These are phyloP conservation scores for Xiphorhynchus elegans DNA, from an alignment of 2,113 vertebrate genomes.

Conservation along the genomic window DNA sequence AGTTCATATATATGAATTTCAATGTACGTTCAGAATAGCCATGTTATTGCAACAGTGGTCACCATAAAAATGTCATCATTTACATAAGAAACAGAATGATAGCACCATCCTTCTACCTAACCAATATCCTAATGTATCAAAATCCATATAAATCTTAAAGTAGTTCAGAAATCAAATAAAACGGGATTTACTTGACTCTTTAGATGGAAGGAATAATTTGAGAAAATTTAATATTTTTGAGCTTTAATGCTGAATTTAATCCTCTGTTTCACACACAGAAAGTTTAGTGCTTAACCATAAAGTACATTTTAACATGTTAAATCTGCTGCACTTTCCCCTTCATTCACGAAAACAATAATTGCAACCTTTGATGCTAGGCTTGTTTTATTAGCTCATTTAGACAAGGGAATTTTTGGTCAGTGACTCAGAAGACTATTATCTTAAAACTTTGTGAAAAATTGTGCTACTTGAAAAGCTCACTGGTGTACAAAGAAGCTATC, in stretches of 20 bases:
- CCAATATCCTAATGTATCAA: background rate
- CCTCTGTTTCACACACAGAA: background rate
- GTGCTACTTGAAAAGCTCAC: background rate
- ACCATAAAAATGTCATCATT: conserved; percentile 4
- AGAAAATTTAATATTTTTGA: background rate
- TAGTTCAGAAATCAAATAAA: conserved; percentile 10
- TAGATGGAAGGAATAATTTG: background rate
- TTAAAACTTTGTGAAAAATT: background rate
- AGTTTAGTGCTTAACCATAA: background rate
- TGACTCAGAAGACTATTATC: background rate
- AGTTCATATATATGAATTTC: background rate
- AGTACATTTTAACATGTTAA: background rate
- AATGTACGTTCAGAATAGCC: background rate
- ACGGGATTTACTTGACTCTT: background rate
- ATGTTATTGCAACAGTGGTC: background rate
- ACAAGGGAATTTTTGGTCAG: conserved; percentile 6
- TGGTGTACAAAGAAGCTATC: background rate
- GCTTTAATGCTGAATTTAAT: background rate
- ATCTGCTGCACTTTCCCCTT: background rate
- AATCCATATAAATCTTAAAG: background rate
- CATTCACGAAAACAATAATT: background rate
- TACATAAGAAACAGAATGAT: background rate
- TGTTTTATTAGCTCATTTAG: conserved; percentile 1
- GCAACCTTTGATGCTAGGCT: background rate
- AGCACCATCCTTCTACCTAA: background rate